These are phyloP conservation scores for Drepanosiphum platanoidis DNA, from an alignment of 2,888 invertebrate genomes.

Conservation along the genomic window DNA sequence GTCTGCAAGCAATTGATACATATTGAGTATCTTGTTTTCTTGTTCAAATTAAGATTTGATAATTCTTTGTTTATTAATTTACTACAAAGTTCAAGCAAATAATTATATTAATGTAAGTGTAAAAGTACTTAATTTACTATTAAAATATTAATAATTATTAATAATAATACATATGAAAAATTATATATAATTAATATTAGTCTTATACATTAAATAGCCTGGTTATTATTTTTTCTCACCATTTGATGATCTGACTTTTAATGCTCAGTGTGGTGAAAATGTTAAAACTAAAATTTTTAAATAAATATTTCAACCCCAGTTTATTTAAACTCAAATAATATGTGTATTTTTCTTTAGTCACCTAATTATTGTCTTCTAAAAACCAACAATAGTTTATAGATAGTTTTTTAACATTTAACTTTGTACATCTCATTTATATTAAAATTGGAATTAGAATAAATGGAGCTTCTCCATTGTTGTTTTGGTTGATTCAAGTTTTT, in stretches of 20 bases:
- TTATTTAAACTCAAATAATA: too few relatives aligned
- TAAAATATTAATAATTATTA: background rate
- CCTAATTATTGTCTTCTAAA: too few relatives aligned
- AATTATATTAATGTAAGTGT: background rate
- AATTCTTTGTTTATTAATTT: background rate
- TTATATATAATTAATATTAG: background rate
- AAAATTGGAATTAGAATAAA: too few relatives aligned
- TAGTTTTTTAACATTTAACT: too few relatives aligned
- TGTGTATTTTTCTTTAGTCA: too few relatives aligned
- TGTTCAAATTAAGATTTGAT: constrained; percentile 31
- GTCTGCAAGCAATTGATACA: background rate
- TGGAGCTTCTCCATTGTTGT: too few relatives aligned
- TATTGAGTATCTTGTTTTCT: constrained; percentile 13
- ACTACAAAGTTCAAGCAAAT: background rate
- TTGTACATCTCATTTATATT: too few relatives aligned
- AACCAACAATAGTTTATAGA: too few relatives aligned
- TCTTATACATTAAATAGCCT: background rate
- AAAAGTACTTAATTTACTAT: background rate
- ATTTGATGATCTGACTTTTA: background rate
- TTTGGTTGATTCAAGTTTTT: too few relatives aligned
- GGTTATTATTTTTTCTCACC: background rate
- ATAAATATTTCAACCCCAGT: too few relatives aligned
- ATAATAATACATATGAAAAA: background rate
- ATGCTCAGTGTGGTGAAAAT: too few relatives aligned
- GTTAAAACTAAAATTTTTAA: too few relatives aligned